A percentile compares a stretch with the other conserved stretches of the same genome.
Evolutionary conservation across 2,113 vertebrate species (phyloP).

Genomic region (Heterocephalus glaber): DNA sequence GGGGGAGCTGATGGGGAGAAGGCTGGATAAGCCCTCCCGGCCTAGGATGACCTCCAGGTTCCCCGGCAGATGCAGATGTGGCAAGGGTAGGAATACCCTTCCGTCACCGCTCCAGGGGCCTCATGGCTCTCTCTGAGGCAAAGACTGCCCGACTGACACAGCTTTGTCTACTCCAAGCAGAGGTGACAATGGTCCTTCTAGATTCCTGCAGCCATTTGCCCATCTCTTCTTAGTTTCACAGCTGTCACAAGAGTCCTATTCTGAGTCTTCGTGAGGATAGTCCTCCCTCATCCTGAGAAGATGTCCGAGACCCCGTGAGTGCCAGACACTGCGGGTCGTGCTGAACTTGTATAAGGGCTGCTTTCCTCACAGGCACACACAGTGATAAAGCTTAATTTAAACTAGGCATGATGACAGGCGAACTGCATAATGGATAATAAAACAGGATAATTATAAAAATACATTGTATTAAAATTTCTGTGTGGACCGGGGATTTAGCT

Average conservation of each 20-base stretch:
- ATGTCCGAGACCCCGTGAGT: background rate
- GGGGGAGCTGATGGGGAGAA: background rate
- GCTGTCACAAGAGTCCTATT: background rate
- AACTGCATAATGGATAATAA: background rate
- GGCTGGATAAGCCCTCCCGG: background rate
- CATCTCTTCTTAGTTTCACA: background rate
- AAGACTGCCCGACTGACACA: rapidly evolving
- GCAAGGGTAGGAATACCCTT: background rate
- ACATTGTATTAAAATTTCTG: background rate
- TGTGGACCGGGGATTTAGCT: no score
- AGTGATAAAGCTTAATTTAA: background rate
- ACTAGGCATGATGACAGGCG: background rate
- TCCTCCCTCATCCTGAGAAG: background rate
- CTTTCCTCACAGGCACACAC: background rate
- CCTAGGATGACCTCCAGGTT: background rate
- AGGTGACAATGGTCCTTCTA: rapidly evolving
- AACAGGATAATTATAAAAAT: background rate
- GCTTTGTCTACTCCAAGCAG: background rate
- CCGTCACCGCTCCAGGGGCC: background rate
- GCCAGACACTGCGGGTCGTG: background rate
- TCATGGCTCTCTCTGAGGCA: background rate
- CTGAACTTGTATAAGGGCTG: background rate
- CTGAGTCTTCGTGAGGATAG: no score
- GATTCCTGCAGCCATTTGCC: rapidly evolving
- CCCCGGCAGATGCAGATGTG: no score